Conservation (phyloP, 2,797 vertebrate species). For the Galago senegalensis region DNA sequence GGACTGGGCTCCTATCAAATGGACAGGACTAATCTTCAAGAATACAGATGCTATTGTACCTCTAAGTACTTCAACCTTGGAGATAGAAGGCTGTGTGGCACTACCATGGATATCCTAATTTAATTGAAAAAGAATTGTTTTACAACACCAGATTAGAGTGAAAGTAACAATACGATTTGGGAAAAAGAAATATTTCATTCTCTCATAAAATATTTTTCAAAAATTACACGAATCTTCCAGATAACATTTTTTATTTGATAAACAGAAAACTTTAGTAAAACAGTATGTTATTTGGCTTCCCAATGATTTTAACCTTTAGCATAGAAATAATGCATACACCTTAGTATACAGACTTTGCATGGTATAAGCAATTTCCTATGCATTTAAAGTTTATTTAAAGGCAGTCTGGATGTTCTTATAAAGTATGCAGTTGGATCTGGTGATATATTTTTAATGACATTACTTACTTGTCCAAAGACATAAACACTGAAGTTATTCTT, state of each 20-base stretch:
- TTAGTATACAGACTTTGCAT: neutral
- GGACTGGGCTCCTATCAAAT: neutral
- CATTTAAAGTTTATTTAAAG: conserved; percentile 42
- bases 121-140: conserved; percentile 43
- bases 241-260: conserved; percentile 53
- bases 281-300: neutral
- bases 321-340: neutral
- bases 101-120: neutral
- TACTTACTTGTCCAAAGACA: conserved; percentile 1
- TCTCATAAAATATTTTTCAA: conserved; percentile 11
- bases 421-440: conserved; percentile 4
- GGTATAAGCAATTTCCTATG: neutral
- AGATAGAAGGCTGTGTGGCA: neutral
- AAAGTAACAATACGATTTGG: neutral
- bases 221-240: neutral
- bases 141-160: neutral
- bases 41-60: neutral
- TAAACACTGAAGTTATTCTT: conserved; percentile 4
- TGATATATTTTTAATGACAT: conserved; percentile 4
- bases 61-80: neutral
- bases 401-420: neutral
- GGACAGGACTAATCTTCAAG: neutral
- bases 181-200: neutral
- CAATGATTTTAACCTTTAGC: conserved; percentile 20
- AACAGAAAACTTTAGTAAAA: conserved; percentile 6